Evolutionary conservation across 2,113 vertebrate species (phyloP).

Genomic region (Phalacrocorax carbo): DNA sequence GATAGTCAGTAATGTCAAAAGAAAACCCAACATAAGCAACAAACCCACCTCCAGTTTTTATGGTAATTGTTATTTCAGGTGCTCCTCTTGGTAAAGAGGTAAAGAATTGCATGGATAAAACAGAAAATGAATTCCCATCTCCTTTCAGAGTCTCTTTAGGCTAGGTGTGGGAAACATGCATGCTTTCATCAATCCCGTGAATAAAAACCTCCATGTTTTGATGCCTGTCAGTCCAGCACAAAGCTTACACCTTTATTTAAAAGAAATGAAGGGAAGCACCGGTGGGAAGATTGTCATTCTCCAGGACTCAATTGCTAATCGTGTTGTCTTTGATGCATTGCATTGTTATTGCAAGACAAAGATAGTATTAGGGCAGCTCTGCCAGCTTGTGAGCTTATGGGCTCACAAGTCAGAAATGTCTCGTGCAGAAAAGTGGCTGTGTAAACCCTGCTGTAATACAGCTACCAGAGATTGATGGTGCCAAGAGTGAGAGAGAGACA

Average conservation of each 20-base stretch:
- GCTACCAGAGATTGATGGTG: slow-evolving; percentile 73
- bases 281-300: background rate
- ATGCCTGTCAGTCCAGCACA: background rate
- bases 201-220: background rate
- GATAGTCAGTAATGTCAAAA: background rate
- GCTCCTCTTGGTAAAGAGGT: background rate
- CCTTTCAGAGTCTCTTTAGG: background rate
- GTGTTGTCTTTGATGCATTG: background rate
- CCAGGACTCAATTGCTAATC: background rate
- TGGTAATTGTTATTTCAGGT: background rate
- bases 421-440: slow-evolving; percentile 74
- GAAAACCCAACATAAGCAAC: background rate
- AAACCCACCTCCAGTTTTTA: background rate
- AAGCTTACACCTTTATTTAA: background rate
- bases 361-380: background rate
- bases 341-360: slow-evolving; percentile 14
- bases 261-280: background rate
- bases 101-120: background rate
- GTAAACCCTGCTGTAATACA: slow-evolving; percentile 70
- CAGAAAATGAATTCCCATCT: background rate
- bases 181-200: background rate
- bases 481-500: slow-evolving; percentile 57
- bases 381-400: background rate
- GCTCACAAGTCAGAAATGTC: slow-evolving; percentile 57
- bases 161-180: background rate